phyloP scores from a whole-genome alignment of 2,888 invertebrate genomes.

The Diadromus collaris region DNA sequence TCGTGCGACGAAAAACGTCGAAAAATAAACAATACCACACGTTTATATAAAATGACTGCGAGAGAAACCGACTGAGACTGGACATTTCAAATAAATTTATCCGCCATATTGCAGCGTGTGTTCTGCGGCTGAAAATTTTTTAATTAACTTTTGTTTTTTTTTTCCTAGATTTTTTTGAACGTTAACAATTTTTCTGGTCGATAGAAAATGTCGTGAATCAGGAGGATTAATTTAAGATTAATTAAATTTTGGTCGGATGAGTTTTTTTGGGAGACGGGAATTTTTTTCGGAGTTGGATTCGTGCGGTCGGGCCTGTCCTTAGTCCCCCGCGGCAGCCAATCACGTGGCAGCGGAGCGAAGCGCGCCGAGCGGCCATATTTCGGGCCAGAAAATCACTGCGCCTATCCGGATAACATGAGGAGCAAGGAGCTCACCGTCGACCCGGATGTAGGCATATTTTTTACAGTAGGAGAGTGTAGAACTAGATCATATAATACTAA shows the following conservation, averaged over 20 bases:
- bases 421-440: background rate
- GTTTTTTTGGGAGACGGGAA: background rate
- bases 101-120: conserved; percentile 8
- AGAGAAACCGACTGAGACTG: background rate
- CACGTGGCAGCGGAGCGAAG: conserved; percentile 89
- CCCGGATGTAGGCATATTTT: no score
- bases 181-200: background rate
- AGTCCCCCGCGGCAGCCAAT: conserved; percentile 73
- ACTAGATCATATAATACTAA: no score
- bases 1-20: background rate
- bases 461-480: no score
- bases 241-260: background rate
- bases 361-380: conserved; percentile 92
- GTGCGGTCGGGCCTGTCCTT: conserved; percentile 17
- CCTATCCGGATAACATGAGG: conserved; percentile 47
- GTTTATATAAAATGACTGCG: conserved; percentile 17
- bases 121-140: background rate
- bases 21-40: conserved; percentile 9
- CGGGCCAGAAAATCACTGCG: conserved; percentile 78
- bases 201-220: background rate
- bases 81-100: conserved; percentile 28
- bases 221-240: background rate
- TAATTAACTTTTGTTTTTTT: background rate
- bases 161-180: background rate
- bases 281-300: background rate